Conservation (phyloP, 2,888 invertebrate species). For the Agrochola litura region DNA sequence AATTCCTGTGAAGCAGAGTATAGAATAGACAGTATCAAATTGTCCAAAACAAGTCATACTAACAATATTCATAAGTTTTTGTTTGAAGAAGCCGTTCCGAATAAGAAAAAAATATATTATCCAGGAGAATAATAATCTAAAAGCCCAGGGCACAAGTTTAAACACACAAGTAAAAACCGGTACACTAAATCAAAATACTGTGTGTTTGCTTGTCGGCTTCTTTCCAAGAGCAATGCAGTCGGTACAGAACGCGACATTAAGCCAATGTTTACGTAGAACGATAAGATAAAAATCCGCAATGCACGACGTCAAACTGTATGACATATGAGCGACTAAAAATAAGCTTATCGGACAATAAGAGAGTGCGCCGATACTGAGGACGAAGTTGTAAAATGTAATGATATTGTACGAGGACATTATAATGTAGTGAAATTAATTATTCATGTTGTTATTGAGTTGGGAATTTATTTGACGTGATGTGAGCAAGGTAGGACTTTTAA, state of each 20-base stretch:
- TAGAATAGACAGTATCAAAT: not conserved
- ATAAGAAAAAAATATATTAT: not conserved
- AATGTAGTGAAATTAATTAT: constrained; percentile 27
- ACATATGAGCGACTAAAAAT: constrained; percentile 67
- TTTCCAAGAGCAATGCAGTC: constrained; percentile 57
- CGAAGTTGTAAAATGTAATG: constrained; percentile 50
- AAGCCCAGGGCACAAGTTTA: constrained; percentile 15
- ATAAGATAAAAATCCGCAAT: constrained; percentile 77
- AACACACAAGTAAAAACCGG: constrained; percentile 29
- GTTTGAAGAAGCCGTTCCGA: not conserved
- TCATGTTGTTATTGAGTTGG: constrained; percentile 7
- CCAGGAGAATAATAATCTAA: constrained; percentile 11
- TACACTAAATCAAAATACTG: constrained; percentile 44
- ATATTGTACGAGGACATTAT: constrained; percentile 39
- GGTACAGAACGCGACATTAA: constrained; percentile 54
- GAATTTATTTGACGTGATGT: constrained; percentile 5
- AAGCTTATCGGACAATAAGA: constrained; percentile 65
- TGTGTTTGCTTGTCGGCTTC: constrained; percentile 51
- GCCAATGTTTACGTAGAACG: constrained; percentile 62
- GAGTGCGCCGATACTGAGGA: constrained; percentile 40
- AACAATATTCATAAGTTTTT: not conserved
- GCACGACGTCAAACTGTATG: constrained; percentile 62
- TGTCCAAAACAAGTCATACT: not conserved
- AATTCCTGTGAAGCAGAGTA: not conserved
- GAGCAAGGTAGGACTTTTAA: not conserved